Evolutionary conservation across 2,113 vertebrate genomes (phyloP), one percentile per base, ranked within the genome.

Genomic region (Salvelinus namaycush): DNA sequence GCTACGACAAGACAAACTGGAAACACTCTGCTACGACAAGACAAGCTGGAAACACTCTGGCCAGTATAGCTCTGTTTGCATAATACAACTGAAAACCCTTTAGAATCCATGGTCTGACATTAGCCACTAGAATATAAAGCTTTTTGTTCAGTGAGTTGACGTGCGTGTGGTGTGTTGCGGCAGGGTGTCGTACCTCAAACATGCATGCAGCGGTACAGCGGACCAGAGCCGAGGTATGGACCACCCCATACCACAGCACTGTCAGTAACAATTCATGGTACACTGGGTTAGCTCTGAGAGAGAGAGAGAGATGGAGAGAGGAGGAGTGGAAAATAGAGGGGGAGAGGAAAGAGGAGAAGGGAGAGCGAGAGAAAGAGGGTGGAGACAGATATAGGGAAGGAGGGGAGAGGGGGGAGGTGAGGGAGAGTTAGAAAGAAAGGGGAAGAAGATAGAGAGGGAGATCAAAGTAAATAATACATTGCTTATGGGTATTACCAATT

Each of bases 191-290:
- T 93, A 99, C 98, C 96, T 99, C 98, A 89, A 99, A 99, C 97
- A 99, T 99, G 88, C 96, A 95, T 65, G 98, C 98, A 84, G 97
- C 95, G 4, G 98, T 99, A 79, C 98, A 99, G 24, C 97, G 94
- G 62, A 99, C 98, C 67, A 99, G 95, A 48, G 98, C 98, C 8
- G 97, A 99, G 0, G 98, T 99, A 80, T 99, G 98, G 70, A 99
- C 98, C 73, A 99, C 98, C 12, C 98, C 98, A 78, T 99, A 99
- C 98, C 98, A 99, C 62, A 99, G 87, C 39, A 99, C 98, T 68
- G 97, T 99, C 81, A 99, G 89, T 1, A 99, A 88, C 48, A 99
- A 83, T 83, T 99, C 98, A 64, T 99, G 98, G 81, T 98, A 99
- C 34, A 96, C 97, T 68, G 98, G 98, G 82, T 99, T 99, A 79